Evolutionary conservation across 2,888 invertebrate species (phyloP), one percentile per base, ranked within the genome.

Genomic region (Cactoblastis cactorum): DNA sequence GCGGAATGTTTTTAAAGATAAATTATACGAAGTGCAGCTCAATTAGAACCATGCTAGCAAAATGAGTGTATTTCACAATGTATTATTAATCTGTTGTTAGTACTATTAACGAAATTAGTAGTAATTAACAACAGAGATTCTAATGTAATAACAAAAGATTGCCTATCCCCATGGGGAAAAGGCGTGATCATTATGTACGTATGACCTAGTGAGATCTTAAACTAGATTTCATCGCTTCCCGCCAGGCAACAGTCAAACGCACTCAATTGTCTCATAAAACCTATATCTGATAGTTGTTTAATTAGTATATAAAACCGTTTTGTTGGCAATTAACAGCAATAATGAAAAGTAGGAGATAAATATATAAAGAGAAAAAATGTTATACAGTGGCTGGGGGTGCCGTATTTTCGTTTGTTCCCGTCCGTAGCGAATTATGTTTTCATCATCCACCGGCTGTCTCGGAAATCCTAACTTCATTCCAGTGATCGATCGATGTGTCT

Each of bases 351-450:
- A 37, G 46, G 37, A 24, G 47, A 24, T 37, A 22, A 37, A 34
- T n/a, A 19, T 19, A 19, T 35, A 17, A 15, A 46, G n/a, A 19
- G 22, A 12, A 35, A 22, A 12, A 34, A 37, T n/a, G 17, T 46
- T 24, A 5, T 14, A 14, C 12, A 14, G 22, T 17, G 33, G 15
- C 17, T 41, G 41, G 69, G 69, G 78, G 71, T 77, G 75, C 62
- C 53, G 50, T 56, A 52, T 65, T 67, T 69, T 62, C 61, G 59
- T 69, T 86, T 87, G 84, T 87, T 88, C 87, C 88, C 88, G 88
- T 88, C 88, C 88, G 74, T 87, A 86, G 83, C 57, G 63, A 80
- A 74, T 83, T 84, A 83, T n/a, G n/a, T 63, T 71, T 65, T 69
- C 62, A 69, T 71, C 64, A 61, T 54, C 56, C 61, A 57, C 55